Base-by-base conservation (phyloP, 2,113 vertebrate genomes). In the Perca fluviatilis region DNA sequence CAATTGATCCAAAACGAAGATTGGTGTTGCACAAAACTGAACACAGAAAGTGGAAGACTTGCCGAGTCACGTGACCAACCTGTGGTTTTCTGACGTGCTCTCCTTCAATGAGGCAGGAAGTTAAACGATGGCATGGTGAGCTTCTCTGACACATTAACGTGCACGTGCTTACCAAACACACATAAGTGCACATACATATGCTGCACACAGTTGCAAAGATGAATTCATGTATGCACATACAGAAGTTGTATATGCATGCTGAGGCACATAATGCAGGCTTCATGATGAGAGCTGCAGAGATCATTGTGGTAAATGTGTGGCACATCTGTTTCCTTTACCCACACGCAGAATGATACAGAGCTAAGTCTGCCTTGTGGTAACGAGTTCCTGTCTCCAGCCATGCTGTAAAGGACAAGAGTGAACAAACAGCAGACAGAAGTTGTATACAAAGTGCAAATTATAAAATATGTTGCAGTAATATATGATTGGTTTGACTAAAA, bases 11-110 rank as follows among this genome's bases (percentile, higher is more conserved):
- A 54, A 72, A 67, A 27, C 4, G 40, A 62, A 2, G 30, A 14
- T 46, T 23, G 0, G 5, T 7, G 80, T 23, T 3, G 25, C 50
- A 62, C 23, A 46, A 43, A 43, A 23, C n/a, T 36, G 54, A 61
- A 58, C 30, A n/a, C 74, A 66, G 40, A 77, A 69, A 16, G 82
- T 60, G 60, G 49, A 84, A 80, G 61, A 23, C 43, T 11, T 2
- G 58, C 13, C 8, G 1, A 5, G 56, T 92, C 91, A 95, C 11
- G 8, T 93, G 92, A 90, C 71, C 27, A 5, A 30, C 36, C 73
- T 92, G 92, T 71, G 94, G 88, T 89, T 93, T 93, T 58, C 43
- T 36, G n/a, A 33, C 33, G 0, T 60, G 61, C 15, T 66, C 53
- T 78, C 18, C 19, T 43, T 64, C 18, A 50, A 66, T 12, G 60